phyloP scores from a whole-genome alignment of 1,140 invertebrate species.

The Drosophila prosaltans region DNA sequence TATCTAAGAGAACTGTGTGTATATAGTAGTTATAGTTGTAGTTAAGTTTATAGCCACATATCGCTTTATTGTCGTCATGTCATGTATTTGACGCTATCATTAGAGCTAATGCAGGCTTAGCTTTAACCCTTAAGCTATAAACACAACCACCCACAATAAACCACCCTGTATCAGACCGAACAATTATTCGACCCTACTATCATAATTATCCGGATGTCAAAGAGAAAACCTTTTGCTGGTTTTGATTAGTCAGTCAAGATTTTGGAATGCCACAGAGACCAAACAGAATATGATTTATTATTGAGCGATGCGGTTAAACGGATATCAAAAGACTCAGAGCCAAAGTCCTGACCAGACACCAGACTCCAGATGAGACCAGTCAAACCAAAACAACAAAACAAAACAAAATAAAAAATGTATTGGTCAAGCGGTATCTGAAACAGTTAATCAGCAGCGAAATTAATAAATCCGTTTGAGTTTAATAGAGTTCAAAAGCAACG shows the following conservation, averaged over 20 bases:
- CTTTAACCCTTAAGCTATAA: background rate
- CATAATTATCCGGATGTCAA: conserved; percentile 56
- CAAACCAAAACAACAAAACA: background rate
- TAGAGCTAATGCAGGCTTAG: conserved; percentile 43
- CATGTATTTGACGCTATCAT: conserved; percentile 55
- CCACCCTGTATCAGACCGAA: background rate
- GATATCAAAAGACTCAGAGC: conserved; percentile 46
- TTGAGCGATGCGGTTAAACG: conserved; percentile 65
- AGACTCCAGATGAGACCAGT: conserved; percentile 30
- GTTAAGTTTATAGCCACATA: conserved; percentile 27
- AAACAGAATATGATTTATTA: conserved; percentile 72
- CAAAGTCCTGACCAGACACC: conserved; percentile 20
- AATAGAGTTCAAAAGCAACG: conserved; percentile 77
- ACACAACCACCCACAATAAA: conserved; percentile 2
- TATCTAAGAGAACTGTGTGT: conserved; percentile 30
- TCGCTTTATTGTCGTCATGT: conserved; percentile 40
- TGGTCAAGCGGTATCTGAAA: conserved; percentile 75
- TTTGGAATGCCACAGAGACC: conserved; percentile 47
- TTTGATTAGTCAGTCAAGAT: conserved; percentile 43
- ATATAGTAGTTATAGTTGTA: conserved; percentile 24
- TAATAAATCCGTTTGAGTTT: conserved; percentile 79
- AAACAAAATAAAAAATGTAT: conserved; percentile 2
- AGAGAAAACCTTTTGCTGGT: conserved; percentile 21
- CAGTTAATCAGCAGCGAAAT: conserved; percentile 80
- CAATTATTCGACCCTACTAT: conserved; percentile 17